These are phyloP conservation scores for Planococcus citri DNA, from an alignment of 1,140 invertebrate species.

Conservation along the genomic window DNA sequence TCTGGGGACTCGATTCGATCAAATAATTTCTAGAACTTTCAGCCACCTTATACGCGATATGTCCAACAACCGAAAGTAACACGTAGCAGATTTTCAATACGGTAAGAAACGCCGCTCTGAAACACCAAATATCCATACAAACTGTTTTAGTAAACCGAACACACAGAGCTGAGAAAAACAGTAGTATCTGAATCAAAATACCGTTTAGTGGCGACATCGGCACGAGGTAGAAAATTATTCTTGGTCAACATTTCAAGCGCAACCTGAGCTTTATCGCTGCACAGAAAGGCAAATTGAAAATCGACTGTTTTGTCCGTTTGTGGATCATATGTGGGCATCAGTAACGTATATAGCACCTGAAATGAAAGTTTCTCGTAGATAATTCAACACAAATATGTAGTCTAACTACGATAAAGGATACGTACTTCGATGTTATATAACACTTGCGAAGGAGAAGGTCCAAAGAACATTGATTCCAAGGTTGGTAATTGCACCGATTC, in stretches of 20 bases:
- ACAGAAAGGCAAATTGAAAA: slow-evolving; percentile 80
- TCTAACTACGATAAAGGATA: neutral
- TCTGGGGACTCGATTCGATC: neutral
- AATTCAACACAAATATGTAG: slow-evolving; percentile 11
- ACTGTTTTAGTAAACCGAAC: slow-evolving; percentile 6
- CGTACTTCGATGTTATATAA: slow-evolving; percentile 55
- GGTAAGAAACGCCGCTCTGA: slow-evolving; percentile 66
- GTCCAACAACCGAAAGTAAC: slow-evolving; percentile 71
- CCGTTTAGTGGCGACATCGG: slow-evolving; percentile 68
- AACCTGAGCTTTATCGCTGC: slow-evolving; percentile 65
- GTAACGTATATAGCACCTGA: slow-evolving; percentile 77
- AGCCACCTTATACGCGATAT: slow-evolving; percentile 39
- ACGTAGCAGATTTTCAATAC: slow-evolving; percentile 81
- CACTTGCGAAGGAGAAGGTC: slow-evolving; percentile 59
- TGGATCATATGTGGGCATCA: slow-evolving; percentile 81
- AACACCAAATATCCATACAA: no score
- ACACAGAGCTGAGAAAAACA: no score
- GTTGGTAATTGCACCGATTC: slow-evolving; percentile 29
- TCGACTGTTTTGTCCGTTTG: slow-evolving; percentile 68
- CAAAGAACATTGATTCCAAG: slow-evolving; percentile 61
- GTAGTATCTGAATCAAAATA: no score
- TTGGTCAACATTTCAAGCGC: slow-evolving; percentile 74
- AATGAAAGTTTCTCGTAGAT: slow-evolving; percentile 25
- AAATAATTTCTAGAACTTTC: neutral
- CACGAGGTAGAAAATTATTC: slow-evolving; percentile 71